Base-by-base conservation (phyloP, 2,888 invertebrate genomes). In the Maniola hyperantus region DNA sequence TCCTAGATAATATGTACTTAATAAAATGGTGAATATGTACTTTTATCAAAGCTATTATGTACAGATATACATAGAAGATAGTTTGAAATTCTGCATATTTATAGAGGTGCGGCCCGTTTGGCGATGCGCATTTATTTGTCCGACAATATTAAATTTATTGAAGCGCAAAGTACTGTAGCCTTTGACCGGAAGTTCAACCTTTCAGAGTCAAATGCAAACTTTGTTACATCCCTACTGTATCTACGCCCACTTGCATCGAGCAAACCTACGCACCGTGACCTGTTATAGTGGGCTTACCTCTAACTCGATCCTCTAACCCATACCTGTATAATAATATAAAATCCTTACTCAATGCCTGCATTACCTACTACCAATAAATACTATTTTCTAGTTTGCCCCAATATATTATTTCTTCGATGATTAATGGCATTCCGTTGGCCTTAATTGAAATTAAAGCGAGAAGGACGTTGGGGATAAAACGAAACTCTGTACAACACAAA, bases 251-350 rank as follows among this genome's bases (percentile, higher is more conserved):
- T 0, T 33, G 36, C 10, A 36, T 36, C 15, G 15, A 39, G 36
- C 55, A 18, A 36, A 55, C 55, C 55, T 55, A 55, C 55, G 55
- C 54, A 54, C 54, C 15, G 36, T 55, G 55, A 11, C 36, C 15
- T 18, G 34, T 55, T 55, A 55, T 55, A 15, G 36, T 36, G 36
- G n/a, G 36, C 18, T 55, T 36, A 39, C 15, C 34, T 36, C 36
- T 55, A 10, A 33, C 26, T 53, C 33, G 13, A 10, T 36, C 55
- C 7, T 36, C 20, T 42, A 57, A 6, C 2, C 13, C 57, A 6
- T 20, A 20, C 36, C 11, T 34, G 13, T 42, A 42, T n/a, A n/a
- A n/a, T n/a, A n/a, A n/a, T n/a, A n/a, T n/a, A n/a, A n/a, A n/a
- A n/a, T n/a, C n/a, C n/a, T n/a, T n/a, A n/a, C n/a, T n/a, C n/a